These are phyloP conservation scores for Vicugna pacos DNA, from an alignment of 2,113 vertebrate species.

Conservation along the genomic window DNA sequence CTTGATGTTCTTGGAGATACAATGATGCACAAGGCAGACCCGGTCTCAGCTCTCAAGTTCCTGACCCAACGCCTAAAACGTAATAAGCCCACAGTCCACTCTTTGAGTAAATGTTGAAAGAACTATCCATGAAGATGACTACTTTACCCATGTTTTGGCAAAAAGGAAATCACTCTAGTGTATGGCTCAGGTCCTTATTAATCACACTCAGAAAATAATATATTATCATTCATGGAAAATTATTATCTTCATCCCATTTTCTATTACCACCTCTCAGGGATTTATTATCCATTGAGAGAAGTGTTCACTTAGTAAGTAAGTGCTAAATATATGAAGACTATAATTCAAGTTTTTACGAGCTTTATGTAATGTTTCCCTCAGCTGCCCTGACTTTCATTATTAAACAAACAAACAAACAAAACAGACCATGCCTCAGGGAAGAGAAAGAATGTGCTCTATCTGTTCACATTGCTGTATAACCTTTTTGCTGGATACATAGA, in stretches of 20 bases:
- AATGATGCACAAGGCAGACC: background rate
- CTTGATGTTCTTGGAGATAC: background rate
- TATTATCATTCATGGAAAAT: background rate
- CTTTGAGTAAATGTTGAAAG: background rate
- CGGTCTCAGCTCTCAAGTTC: background rate
- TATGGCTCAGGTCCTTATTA: background rate
- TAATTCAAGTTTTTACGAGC: conserved; percentile 64
- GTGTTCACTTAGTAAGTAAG: conserved; percentile 65
- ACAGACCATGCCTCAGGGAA: conserved; percentile 33
- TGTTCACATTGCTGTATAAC: conserved; percentile 49
- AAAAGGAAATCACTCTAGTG: background rate
- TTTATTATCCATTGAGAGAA: conserved; percentile 60
- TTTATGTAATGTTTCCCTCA: conserved; percentile 51
- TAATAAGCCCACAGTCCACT: background rate
- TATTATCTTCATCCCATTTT: background rate
- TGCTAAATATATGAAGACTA: conserved; percentile 36
- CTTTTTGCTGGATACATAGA: background rate
- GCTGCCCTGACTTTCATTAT: conserved; percentile 56
- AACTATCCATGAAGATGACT: background rate
- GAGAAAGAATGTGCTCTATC: conserved; percentile 17
- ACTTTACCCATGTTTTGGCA: background rate
- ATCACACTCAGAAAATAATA: conserved; percentile 30
- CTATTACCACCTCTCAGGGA: background rate
- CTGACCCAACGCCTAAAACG: background rate
- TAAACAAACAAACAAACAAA: conserved; percentile 56